Evolutionary conservation across 2,797 vertebrate species (phyloP).

Genomic region (Lindbergichthys nudifrons): DNA sequence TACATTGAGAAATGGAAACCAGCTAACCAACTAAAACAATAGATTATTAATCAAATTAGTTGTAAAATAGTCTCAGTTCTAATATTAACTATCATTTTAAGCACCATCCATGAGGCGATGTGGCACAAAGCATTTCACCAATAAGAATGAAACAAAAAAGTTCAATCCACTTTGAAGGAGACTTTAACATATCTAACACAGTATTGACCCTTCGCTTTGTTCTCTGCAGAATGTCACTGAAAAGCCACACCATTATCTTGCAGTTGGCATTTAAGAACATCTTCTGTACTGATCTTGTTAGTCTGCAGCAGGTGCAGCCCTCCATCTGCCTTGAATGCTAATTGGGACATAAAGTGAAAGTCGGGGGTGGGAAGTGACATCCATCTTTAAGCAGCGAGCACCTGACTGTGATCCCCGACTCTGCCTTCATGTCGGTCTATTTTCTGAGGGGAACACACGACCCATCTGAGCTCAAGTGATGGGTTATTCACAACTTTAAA

Average conservation of each 20-base stretch:
- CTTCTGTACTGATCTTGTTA: constrained; percentile 30
- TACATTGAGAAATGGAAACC: background rate
- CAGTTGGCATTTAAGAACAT: constrained; percentile 47
- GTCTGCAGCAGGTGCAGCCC: constrained; percentile 35
- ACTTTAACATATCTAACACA: constrained; percentile 18
- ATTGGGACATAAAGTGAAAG: constrained; percentile 33
- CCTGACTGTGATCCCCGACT: constrained; percentile 28
- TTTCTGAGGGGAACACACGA: constrained; percentile 16
- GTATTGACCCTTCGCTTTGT: constrained; percentile 19
- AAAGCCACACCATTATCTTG: constrained; percentile 9
- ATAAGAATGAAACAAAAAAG: background rate
- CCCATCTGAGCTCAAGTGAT: constrained; percentile 55
- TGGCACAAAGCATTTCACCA: background rate
- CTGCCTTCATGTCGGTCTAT: background rate
- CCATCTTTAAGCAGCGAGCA: constrained; percentile 35
- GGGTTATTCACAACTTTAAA: constrained; percentile 74
- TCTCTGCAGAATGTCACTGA: constrained; percentile 30
- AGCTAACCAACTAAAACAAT: background rate
- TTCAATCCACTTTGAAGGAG: background rate
- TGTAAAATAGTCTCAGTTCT: background rate
- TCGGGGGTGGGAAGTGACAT: constrained; percentile 29
- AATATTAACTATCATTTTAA: background rate
- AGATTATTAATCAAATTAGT: background rate
- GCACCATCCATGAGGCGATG: background rate
- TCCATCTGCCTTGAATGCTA: constrained; percentile 45